A percentile compares a stretch with the other conserved stretches of the same genome.
These are phyloP conservation scores for Ciconia nigra DNA, from an alignment of 2,797 vertebrate genomes.

Conservation along the genomic window DNA sequence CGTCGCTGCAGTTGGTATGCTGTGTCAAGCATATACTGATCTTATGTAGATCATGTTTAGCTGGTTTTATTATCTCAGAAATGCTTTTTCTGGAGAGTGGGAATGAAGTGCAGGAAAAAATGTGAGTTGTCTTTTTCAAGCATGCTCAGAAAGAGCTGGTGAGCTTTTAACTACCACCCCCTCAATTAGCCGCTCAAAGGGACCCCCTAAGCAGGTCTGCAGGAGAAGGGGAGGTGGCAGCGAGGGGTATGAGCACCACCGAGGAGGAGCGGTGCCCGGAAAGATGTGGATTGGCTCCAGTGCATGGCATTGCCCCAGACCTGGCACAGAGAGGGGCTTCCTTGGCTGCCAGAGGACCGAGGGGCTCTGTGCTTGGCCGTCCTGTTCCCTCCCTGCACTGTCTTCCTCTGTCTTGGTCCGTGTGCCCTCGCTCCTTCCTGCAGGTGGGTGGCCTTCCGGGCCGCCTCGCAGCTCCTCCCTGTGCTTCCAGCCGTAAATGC, in stretches of 20 bases:
- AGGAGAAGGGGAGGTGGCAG: background rate
- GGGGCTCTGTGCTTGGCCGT: background rate
- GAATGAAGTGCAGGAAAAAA: background rate
- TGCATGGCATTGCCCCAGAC: background rate
- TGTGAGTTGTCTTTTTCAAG: background rate
- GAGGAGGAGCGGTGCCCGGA: background rate
- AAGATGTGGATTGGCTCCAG: background rate
- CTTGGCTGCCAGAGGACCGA: background rate
- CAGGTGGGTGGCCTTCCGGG: fast-evolving
- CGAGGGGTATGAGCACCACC: fast-evolving
- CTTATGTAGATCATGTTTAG: background rate
- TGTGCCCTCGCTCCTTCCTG: background rate
- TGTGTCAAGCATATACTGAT: background rate
- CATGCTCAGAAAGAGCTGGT: background rate
- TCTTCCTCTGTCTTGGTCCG: background rate
- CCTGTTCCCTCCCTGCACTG: background rate
- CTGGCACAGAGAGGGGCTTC: background rate
- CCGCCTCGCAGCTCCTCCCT: background rate
- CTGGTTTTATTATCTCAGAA: background rate
- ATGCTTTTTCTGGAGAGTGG: background rate
- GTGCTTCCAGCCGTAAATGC: background rate
- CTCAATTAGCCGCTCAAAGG: background rate
- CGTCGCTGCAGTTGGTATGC: background rate
- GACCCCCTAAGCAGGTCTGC: background rate
- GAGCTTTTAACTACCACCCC: background rate